Conservation (phyloP, 2,888 invertebrate species). For the Drosophila neonasuta region DNA sequence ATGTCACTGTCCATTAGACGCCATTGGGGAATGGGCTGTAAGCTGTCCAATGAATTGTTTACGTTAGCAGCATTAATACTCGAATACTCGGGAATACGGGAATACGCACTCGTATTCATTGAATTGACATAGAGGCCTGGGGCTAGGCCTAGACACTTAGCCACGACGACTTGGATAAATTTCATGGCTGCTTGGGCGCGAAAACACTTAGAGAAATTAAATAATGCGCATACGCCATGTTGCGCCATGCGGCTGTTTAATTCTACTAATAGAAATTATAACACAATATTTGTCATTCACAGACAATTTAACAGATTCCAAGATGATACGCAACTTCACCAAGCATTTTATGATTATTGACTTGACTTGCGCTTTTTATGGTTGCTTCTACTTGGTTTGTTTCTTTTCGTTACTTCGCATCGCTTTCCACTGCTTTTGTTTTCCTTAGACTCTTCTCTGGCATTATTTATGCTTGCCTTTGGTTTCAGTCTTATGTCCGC, state of each 20-base stretch:
- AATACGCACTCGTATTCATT: slow-evolving; percentile 45
- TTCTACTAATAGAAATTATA: slow-evolving; percentile 74
- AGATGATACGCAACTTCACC: slow-evolving; percentile 42
- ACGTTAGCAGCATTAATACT: slow-evolving; percentile 24
- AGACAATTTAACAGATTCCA: slow-evolving; percentile 73
- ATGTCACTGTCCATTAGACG: slow-evolving; percentile 72
- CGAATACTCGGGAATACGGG: slow-evolving; percentile 37
- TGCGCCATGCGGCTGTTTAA: slow-evolving; percentile 54
- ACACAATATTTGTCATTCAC: slow-evolving; percentile 77
- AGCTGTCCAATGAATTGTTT: slow-evolving; percentile 58
- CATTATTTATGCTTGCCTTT: slow-evolving; percentile 61
- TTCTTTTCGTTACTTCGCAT: slow-evolving; percentile 5
- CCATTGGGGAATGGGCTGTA: slow-evolving; percentile 41
- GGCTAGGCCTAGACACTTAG: slow-evolving; percentile 11
- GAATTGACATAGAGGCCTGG: slow-evolving; percentile 24
- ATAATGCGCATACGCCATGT: slow-evolving; percentile 70
- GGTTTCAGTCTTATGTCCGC: slow-evolving; percentile 49
- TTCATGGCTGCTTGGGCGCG: slow-evolving; percentile 55
- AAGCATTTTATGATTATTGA: slow-evolving; percentile 73
- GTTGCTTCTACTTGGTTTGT: slow-evolving; percentile 3
- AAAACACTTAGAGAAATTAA: slow-evolving; percentile 72
- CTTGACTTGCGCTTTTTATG: slow-evolving; percentile 47
- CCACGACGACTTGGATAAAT: slow-evolving; percentile 37
- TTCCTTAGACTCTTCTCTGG: slow-evolving; percentile 35
- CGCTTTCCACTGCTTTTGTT: slow-evolving; percentile 10